Evolutionary conservation across 2,888 invertebrate genomes (phyloP).

Genomic region (Cyclophora punctaria): DNA sequence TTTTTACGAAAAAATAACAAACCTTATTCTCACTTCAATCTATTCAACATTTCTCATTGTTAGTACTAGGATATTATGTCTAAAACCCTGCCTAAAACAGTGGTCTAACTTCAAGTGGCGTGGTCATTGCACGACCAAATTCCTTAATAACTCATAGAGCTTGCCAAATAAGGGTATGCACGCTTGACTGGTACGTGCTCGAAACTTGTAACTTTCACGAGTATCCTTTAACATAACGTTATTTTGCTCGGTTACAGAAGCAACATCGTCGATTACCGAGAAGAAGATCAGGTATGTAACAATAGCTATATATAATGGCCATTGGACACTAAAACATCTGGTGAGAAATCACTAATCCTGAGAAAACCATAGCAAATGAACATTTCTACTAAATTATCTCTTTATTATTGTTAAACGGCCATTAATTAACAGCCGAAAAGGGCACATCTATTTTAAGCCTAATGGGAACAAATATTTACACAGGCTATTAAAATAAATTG

Average conservation of each 20-base stretch:
- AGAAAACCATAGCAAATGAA: not conserved
- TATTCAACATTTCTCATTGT: no score
- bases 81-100: not conserved
- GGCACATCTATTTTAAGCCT: constrained; percentile 21
- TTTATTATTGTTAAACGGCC: constrained; percentile 3
- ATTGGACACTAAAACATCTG: no score
- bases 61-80: not conserved
- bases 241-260: constrained; percentile 47
- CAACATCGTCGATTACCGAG: constrained; percentile 59
- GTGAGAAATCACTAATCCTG: no score
- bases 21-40: no score
- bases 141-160: constrained; percentile 21
- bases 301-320: no score
- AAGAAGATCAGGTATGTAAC: constrained; percentile 56
- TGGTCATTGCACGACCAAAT: constrained; percentile 20
- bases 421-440: constrained; percentile 20
- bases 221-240: constrained; percentile 1
- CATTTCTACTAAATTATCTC: not conserved
- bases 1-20: no score
- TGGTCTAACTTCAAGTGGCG: constrained; percentile 6
- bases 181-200: constrained; percentile 19
- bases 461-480: constrained; percentile 37
- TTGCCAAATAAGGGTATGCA: constrained; percentile 25
- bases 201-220: constrained; percentile 25
- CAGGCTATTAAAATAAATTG: constrained; percentile 43